A percentile compares a stretch with the other conserved stretches of the same genome.
phyloP scores from a whole-genome alignment of 2,113 vertebrate species.

The Salvelinus fontinalis region DNA sequence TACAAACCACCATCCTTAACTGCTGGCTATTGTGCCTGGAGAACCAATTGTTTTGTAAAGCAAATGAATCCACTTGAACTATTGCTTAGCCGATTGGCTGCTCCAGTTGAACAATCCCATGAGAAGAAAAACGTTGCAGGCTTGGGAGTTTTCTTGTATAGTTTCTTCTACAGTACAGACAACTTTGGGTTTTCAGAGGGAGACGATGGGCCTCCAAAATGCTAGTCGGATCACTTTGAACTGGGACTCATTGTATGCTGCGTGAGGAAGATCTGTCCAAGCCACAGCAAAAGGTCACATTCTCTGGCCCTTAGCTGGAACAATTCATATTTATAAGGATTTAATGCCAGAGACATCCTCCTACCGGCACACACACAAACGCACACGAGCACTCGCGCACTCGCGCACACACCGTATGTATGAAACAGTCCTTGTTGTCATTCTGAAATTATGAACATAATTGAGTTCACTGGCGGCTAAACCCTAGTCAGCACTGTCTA shows the following conservation, averaged over 20 bases:
- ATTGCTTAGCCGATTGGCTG: neutral
- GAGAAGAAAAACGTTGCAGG: neutral
- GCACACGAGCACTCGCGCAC: neutral
- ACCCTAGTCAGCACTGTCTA: slow-evolving; percentile 23
- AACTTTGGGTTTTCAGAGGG: slow-evolving; percentile 5
- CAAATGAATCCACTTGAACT: neutral
- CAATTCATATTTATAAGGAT: slow-evolving; percentile 68
- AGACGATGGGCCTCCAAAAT: slow-evolving; percentile 17
- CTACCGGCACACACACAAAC: slow-evolving; percentile 21
- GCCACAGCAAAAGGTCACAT: slow-evolving; percentile 60
- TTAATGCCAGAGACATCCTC: slow-evolving; percentile 46
- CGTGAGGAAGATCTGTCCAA: slow-evolving; percentile 48
- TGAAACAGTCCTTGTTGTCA: neutral
- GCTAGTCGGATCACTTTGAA: slow-evolving; percentile 55
- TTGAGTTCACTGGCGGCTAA: slow-evolving; percentile 29
- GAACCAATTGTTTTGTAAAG: neutral
- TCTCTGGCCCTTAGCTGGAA: slow-evolving; percentile 46
- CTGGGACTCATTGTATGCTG: slow-evolving; percentile 44
- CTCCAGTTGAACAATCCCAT: too few relatives aligned
- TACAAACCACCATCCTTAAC: slow-evolving; percentile 11
- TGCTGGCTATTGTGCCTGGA: neutral
- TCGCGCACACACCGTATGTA: neutral
- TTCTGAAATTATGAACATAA: slow-evolving; percentile 44
- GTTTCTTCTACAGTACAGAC: slow-evolving; percentile 10
- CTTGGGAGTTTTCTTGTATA: neutral